phyloP scores from a whole-genome alignment of 2,888 invertebrate species.

The Vannuccia rotundouncinata region DNA sequence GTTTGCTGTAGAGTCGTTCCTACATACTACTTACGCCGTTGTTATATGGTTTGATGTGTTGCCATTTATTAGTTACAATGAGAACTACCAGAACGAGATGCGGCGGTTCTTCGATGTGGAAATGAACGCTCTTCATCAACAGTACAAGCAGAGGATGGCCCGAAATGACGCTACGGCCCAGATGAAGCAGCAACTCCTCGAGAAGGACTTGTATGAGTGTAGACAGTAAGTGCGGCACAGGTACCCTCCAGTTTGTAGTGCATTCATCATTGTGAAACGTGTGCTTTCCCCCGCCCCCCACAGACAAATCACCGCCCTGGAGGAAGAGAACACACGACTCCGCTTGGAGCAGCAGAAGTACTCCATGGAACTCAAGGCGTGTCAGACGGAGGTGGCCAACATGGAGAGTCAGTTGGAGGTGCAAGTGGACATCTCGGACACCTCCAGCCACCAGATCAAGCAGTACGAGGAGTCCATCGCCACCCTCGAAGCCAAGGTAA shows the following conservation, averaged over 20 bases:
- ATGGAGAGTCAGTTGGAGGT: slow-evolving; percentile 4
- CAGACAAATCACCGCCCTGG: background rate
- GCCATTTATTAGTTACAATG: background rate
- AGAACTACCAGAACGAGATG: background rate
- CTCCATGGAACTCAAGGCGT: background rate
- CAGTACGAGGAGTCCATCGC: background rate
- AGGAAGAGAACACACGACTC: background rate
- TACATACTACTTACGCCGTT: no score
- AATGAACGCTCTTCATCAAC: background rate
- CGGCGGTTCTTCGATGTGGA: slow-evolving; percentile 4
- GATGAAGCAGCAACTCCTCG: background rate
- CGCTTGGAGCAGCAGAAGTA: background rate
- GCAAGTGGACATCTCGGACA: background rate
- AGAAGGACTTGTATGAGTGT: background rate
- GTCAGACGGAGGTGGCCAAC: background rate
- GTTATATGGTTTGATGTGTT: no score
- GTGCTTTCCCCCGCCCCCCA: background rate
- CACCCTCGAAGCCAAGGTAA: background rate
- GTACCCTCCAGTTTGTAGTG: background rate
- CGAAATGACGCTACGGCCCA: background rate
- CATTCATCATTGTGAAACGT: background rate
- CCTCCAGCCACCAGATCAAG: background rate
- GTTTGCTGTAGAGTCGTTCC: no score
- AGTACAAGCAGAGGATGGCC: background rate
- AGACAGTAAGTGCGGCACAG: background rate